Base-by-base conservation (phyloP, 2,797 vertebrate genomes). In the Siniperca scherzeri region DNA sequence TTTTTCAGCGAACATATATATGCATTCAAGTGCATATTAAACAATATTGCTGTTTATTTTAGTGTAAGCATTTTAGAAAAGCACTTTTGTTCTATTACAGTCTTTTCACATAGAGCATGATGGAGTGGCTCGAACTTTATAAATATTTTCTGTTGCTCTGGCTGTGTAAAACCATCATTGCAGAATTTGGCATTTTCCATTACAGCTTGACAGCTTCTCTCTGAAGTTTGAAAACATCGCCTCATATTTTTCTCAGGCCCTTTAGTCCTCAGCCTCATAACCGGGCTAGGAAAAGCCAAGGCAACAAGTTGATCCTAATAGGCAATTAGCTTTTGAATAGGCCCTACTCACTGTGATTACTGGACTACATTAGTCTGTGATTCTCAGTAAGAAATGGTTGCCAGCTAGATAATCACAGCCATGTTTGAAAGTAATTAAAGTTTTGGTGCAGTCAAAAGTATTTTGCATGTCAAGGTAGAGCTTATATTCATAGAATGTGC, bases 141-240 rank as follows among this genome's bases (percentile, higher is more conserved):
- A 87, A 89, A 90, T 88, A 89, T 91, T 86, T 86, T 81, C 73
- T 71, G 48, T 88, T 82, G 80, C 84, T 81, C 68, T 30, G 61
- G 71, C 73, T 86, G 77, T 77, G 79, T 87, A 80, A 92, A 93
- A 88, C 83, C 88, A 88, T 91, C 81, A 77, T 56, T 81, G 88
- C 81, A 88, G 56, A 88, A 84, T 78, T 77, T 91, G 87, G 85
- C 90, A 91, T 92, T 94, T 94, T 89, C 89, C 83, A 92, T 94
- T 92, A 91, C 53, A 82, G 84, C 79, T 70, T 93, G 92, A 93
- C 91, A 92, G 88, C 85, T 83, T 89, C 87, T 88, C 89, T 93
- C 83, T 90, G 82, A 91, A 91, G 92, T 93, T 88, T 90, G 78
- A 90, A 93, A 93, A 89, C 89, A 88, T 88, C 56, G 74, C 67